A percentile compares a stretch with the other conserved stretches of the same genome.
Conservation (phyloP, 2,888 invertebrate species). For the Eustalomyia histrio region DNA sequence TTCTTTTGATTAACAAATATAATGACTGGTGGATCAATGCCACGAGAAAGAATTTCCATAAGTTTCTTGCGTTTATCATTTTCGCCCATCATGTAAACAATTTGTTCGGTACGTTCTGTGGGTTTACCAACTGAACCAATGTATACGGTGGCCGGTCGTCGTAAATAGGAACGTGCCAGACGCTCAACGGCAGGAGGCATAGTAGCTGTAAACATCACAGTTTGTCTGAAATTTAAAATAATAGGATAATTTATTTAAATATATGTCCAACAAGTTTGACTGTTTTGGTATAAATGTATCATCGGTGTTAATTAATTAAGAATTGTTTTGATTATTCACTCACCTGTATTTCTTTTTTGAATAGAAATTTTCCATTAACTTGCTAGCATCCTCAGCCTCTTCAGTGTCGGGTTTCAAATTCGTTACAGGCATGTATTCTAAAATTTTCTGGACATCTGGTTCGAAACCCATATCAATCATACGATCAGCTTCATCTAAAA, state of each 20-base stretch:
- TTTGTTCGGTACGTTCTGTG: conserved; percentile 98
- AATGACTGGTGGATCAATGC: conserved; percentile 98
- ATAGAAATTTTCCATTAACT: conserved; percentile 94
- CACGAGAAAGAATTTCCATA: conserved; percentile 93
- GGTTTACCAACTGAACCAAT: conserved; percentile 98
- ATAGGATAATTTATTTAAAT: no score
- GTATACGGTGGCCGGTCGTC: conserved; percentile 97
- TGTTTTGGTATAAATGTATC: no score
- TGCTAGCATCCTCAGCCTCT: conserved; percentile 96
- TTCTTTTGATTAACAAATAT: conserved; percentile 99
- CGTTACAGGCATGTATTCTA: conserved; percentile 98
- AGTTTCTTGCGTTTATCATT: conserved; percentile 98
- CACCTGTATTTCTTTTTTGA: conserved; percentile 95
- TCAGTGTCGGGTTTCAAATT: conserved; percentile 99
- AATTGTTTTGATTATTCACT: no score
- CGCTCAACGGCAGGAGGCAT: conserved; percentile 99
- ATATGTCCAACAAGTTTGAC: no score
- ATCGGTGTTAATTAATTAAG: no score
- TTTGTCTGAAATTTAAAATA: conserved; percentile 83
- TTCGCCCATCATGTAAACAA: conserved; percentile 96
- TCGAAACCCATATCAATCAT: conserved; percentile 99
- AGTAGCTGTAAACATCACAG: conserved; percentile 99
- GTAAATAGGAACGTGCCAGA: conserved; percentile 94
- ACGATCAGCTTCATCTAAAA: conserved; percentile 96
- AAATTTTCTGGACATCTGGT: conserved; percentile 97